Evolutionary conservation across 2,888 invertebrate genomes (phyloP).

Genomic region (Ferdinandea cuprea): DNA sequence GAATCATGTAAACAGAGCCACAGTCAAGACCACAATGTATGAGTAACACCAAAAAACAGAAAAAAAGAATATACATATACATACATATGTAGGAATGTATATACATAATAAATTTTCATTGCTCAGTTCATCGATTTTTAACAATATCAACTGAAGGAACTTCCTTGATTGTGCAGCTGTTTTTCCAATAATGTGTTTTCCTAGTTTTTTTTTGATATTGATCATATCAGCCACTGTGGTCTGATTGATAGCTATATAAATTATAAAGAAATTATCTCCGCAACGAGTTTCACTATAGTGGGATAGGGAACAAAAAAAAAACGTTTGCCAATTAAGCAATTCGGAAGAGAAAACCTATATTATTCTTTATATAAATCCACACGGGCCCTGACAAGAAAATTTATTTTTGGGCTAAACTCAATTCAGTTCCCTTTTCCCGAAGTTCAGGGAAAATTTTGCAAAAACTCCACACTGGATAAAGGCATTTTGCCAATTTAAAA

Average conservation of each 20-base stretch:
- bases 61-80: conserved; percentile 28
- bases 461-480: conserved; percentile 31
- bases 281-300: too few species aligned
- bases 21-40: conserved; percentile 61
- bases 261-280: too few species aligned
- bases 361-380: conserved; percentile 28
- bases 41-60: conserved; percentile 44
- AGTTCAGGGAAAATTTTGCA: conserved; percentile 46
- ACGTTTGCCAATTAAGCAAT: too few species aligned
- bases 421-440: conserved; percentile 43
- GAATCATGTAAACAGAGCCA: conserved; percentile 60
- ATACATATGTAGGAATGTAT: too few species aligned
- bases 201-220: neutral
- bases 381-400: conserved; percentile 25
- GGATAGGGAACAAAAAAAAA: too few species aligned
- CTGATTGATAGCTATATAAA: too few species aligned
- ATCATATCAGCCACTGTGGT: too few species aligned
- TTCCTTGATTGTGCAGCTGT: conserved; percentile 52
- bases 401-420: conserved; percentile 60
- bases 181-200: conserved; percentile 17
- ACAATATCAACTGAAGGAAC: conserved; percentile 26
- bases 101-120: conserved; percentile 47
- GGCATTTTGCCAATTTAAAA: conserved; percentile 33
- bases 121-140: conserved; percentile 72
- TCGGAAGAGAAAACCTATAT: conserved; percentile 24